Percentiles rank a stretch among this genome's conserved stretches.
These are phyloP conservation scores for Philaethria dido DNA, from an alignment of 2,888 invertebrate species.

Conservation along the genomic window DNA sequence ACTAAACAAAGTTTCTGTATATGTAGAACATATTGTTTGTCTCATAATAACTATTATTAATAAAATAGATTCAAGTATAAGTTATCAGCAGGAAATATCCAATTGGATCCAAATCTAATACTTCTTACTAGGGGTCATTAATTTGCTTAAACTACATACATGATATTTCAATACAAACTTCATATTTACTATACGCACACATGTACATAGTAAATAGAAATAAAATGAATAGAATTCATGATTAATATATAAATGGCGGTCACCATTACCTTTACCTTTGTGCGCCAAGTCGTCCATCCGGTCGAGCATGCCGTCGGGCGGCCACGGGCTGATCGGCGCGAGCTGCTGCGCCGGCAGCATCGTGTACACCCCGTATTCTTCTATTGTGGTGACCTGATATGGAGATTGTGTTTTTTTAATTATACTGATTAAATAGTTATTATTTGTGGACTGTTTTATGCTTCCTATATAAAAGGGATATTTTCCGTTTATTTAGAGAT, in stretches of 20 bases:
- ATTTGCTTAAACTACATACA: too few relatives aligned
- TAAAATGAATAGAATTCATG: background rate
- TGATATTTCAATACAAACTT: too few relatives aligned
- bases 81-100: too few relatives aligned
- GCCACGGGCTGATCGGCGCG: constrained; percentile 92
- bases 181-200: background rate
- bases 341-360: constrained; percentile 93
- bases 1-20: too few relatives aligned
- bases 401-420: background rate
- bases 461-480: too few relatives aligned
- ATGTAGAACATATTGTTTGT: too few relatives aligned
- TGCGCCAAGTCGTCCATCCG: constrained; percentile 93
- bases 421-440: background rate
- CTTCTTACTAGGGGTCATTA: too few relatives aligned
- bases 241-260: constrained; percentile 56
- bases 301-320: constrained; percentile 90
- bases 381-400: constrained; percentile 73
- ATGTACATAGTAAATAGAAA: background rate
- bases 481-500: too few relatives aligned
- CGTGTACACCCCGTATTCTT: constrained; percentile 83
- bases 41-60: too few relatives aligned
- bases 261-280: constrained; percentile 90
- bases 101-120: too few relatives aligned
- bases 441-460: too few relatives aligned
- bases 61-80: too few relatives aligned